A percentile compares a stretch with the other conserved stretches of the same genome.
Conservation (phyloP, 2,888 invertebrate species). For the Cremastinae sp. region DNA sequence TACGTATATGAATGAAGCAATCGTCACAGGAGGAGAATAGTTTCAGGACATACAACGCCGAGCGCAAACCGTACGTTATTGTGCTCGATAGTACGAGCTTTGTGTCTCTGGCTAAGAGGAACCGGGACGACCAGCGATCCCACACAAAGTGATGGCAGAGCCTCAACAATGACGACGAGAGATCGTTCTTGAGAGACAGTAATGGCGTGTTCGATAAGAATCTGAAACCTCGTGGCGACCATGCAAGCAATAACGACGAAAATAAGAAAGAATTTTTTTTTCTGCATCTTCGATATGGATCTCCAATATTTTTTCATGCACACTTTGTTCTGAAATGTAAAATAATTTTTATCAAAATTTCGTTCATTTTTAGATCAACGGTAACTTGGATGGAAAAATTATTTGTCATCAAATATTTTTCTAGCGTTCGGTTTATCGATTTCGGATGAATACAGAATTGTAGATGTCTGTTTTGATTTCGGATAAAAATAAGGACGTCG, state of each 20-base stretch:
- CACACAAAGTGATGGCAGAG: conserved; percentile 42
- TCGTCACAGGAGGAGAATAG: conserved; percentile 19
- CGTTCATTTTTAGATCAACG: no score
- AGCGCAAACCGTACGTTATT: conserved; percentile 34
- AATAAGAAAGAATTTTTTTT: conserved; percentile 16
- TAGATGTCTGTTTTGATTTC: no score
- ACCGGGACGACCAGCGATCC: conserved; percentile 27
- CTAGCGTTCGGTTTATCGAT: no score
- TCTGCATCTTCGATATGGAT: neutral
- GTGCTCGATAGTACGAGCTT: conserved; percentile 35
- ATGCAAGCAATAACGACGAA: conserved; percentile 12
- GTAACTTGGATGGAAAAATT: neutral
- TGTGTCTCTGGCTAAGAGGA: conserved; percentile 22
- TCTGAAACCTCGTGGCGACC: conserved; percentile 41
- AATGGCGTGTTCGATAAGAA: conserved; percentile 54
- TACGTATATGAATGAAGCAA: conserved; percentile 11
- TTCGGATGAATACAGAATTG: no score
- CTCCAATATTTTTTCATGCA: neutral
- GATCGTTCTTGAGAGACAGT: conserved; percentile 59
- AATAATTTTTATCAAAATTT: neutral
- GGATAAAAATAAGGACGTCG: no score
- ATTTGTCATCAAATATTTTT: no score
- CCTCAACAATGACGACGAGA: conserved; percentile 59
- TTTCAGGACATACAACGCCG: conserved; percentile 24
- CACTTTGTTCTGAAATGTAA: no score